A percentile compares a stretch with the other conserved stretches of the same genome.
Evolutionary conservation across 2,797 vertebrate genomes (phyloP).

Genomic region (Halcyon badia): DNA sequence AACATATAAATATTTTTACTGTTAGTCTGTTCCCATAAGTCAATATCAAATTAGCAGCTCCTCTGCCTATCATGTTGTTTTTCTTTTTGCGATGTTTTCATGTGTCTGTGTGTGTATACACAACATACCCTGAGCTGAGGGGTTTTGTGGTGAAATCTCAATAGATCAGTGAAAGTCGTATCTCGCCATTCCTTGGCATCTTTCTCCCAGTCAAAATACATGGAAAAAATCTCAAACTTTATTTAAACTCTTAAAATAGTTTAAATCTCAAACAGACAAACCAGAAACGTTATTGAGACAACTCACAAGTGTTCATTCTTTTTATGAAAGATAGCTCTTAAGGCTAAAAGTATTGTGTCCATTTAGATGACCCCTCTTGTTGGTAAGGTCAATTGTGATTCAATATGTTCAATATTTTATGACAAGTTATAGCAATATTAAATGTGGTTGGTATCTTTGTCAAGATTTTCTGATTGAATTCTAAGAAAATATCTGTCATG

Average conservation of each 20-base stretch:
- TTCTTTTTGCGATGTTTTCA: not conserved
- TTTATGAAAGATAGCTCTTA: not conserved
- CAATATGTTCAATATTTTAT: not conserved
- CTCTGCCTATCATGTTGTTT: not conserved
- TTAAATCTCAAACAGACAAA: not conserved
- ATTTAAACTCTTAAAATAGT: not conserved
- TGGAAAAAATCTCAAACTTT: not conserved
- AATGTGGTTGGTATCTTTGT: not conserved
- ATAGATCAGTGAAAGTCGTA: not conserved
- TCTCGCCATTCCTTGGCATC: not conserved
- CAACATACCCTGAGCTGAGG: not conserved
- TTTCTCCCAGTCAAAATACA: not conserved
- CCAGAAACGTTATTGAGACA: not conserved
- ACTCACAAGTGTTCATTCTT: not conserved
- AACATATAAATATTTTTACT: not conserved
- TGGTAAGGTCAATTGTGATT: not conserved
- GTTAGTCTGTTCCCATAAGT: not conserved
- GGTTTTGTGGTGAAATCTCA: not conserved
- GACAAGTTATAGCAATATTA: not conserved
- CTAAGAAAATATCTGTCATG: not conserved
- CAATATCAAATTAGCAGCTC: not conserved
- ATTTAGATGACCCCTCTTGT: not conserved
- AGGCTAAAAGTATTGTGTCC: not conserved
- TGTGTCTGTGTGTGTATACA: not conserved
- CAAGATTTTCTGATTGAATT: not conserved